A percentile compares a stretch with the other conserved stretches of the same genome.
Conservation (phyloP, 2,113 vertebrate genomes). For the Cyanoderma ruficeps region DNA sequence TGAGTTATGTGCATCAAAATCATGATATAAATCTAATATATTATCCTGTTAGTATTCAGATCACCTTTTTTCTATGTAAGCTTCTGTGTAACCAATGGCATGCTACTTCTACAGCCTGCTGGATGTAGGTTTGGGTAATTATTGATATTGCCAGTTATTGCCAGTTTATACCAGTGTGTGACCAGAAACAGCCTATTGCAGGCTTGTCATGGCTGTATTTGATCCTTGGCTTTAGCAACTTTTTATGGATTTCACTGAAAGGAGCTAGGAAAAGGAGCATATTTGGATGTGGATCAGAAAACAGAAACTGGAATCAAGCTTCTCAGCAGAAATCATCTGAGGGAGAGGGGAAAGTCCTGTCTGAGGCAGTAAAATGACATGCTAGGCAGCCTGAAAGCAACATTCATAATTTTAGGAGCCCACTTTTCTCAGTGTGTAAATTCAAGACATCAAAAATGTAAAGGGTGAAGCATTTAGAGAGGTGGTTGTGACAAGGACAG, state of each 20-base stretch:
- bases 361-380: not conserved
- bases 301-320: not conserved
- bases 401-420: not conserved
- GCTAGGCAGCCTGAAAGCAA: conserved; percentile 23
- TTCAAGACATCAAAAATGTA: conserved; percentile 42
- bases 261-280: not conserved
- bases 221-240: not conserved
- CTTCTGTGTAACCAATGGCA: not conserved
- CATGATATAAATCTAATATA: not conserved
- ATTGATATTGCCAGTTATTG: not conserved
- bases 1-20: not conserved
- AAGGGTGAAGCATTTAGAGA: conserved; percentile 34
- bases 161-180: not conserved
- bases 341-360: not conserved
- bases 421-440: conserved; percentile 32
- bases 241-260: not conserved
- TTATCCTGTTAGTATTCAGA: not conserved
- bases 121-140: not conserved
- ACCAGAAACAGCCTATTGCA: not conserved
- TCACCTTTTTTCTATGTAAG: not conserved
- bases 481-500: conserved; percentile 43
- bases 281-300: conserved; percentile 9
- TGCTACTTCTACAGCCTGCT: not conserved
- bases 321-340: not conserved
- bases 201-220: not conserved